phyloP scores from a whole-genome alignment of 2,113 vertebrate genomes.

The Ardeotis arabs region DNA sequence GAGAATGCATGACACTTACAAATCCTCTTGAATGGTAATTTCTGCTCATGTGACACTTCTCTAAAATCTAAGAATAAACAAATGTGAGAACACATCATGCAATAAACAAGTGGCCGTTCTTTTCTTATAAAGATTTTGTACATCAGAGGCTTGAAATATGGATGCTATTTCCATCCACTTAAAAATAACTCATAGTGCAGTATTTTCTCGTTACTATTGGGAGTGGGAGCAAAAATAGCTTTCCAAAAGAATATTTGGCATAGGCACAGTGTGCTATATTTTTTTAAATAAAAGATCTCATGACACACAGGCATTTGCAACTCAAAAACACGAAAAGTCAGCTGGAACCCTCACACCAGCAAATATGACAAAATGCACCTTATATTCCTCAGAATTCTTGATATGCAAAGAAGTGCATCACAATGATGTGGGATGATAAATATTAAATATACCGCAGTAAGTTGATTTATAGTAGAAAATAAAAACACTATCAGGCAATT shows the following conservation, averaged over 20 bases:
- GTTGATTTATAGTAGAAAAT: slow-evolving; percentile 20
- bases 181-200: slow-evolving; percentile 76
- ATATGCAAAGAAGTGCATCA: not conserved
- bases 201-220: slow-evolving; percentile 77
- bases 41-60: slow-evolving; percentile 42
- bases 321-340: slow-evolving; percentile 35
- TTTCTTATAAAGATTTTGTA: slow-evolving; percentile 69
- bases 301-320: slow-evolving; percentile 51
- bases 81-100: slow-evolving; percentile 55
- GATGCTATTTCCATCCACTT: slow-evolving; percentile 74
- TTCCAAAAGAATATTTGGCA: slow-evolving; percentile 68
- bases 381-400: not conserved
- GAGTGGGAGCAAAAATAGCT: slow-evolving; percentile 73
- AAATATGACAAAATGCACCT: not conserved
- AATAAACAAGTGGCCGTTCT: slow-evolving; percentile 71
- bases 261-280: slow-evolving; percentile 55
- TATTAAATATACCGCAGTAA: not conserved
- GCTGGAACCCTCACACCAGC: not conserved
- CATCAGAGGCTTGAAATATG: slow-evolving; percentile 71
- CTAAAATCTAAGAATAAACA: slow-evolving; percentile 43
- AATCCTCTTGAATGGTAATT: not conserved
- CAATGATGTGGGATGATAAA: not conserved
- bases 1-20: not conserved
- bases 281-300: slow-evolving; percentile 70
- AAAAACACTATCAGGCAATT: not conserved